Evolutionary conservation across 2,888 invertebrate genomes (phyloP).

Genomic region (Drosophila antonietae): DNA sequence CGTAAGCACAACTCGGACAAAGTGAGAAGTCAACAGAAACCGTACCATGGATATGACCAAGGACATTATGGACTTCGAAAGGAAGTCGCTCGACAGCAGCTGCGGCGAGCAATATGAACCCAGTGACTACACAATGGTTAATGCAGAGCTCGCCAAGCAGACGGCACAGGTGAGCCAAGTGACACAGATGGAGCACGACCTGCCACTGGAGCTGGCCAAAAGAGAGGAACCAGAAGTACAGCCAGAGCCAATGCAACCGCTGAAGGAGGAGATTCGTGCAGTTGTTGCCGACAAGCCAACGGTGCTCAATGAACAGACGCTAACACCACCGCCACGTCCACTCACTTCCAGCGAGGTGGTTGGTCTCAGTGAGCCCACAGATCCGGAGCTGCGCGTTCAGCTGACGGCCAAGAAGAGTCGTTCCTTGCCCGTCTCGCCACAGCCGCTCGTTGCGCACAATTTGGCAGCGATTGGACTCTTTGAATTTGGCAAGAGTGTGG

Average conservation of each 20-base stretch:
- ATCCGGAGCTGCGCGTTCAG: conserved; percentile 72
- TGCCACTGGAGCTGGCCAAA: conserved; percentile 31
- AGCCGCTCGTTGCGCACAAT: conserved; percentile 63
- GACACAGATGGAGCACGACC: conserved; percentile 27
- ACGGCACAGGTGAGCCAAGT: neutral
- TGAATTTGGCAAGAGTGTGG: conserved; percentile 56
- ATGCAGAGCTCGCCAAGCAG: conserved; percentile 40
- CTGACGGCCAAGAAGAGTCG: conserved; percentile 79
- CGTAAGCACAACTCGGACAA: conserved; percentile 3
- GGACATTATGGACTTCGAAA: conserved; percentile 79
- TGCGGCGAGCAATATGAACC: conserved; percentile 54
- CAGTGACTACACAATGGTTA: conserved; percentile 59
- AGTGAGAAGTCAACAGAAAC: conserved; percentile 7
- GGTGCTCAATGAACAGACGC: conserved; percentile 40
- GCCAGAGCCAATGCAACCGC: neutral
- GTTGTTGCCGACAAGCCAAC: conserved; percentile 35
- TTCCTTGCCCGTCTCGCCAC: conserved; percentile 82
- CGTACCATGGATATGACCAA: conserved; percentile 81
- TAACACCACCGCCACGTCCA: conserved; percentile 82
- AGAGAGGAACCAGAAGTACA: conserved; percentile 10
- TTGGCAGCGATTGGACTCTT: conserved; percentile 68
- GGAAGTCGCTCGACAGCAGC: conserved; percentile 58
- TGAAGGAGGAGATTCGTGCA: conserved; percentile 18
- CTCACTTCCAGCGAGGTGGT: conserved; percentile 82
- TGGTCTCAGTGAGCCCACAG: conserved; percentile 66